phyloP scores from a whole-genome alignment of 2,888 invertebrate genomes.

The Rhopalosiphum nymphaeae region DNA sequence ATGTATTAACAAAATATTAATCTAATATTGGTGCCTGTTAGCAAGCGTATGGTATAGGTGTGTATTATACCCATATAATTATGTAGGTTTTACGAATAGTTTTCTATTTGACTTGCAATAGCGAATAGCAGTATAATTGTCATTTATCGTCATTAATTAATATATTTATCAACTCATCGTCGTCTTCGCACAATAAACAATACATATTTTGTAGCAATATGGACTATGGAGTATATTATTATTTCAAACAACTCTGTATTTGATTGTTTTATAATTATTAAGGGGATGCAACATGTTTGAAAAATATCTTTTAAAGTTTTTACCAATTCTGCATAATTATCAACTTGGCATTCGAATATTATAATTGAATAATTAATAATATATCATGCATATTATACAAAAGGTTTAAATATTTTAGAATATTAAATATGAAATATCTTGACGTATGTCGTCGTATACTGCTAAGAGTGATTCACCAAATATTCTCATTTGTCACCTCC shows the following conservation, averaged over 20 bases:
- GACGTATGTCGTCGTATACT: too few species aligned
- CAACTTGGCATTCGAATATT: not conserved
- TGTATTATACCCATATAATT: not conserved
- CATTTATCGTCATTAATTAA: slow-evolving; percentile 2
- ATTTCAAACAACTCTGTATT: not conserved
- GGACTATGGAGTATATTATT: not conserved
- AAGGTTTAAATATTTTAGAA: not conserved
- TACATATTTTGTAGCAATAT: not conserved
- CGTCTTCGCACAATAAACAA: not conserved
- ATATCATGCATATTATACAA: not conserved
- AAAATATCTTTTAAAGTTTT: not conserved
- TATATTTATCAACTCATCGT: slow-evolving; percentile 3
- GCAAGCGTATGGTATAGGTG: not conserved
- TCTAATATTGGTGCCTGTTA: not conserved
- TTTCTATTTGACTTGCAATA: not conserved
- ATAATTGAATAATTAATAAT: not conserved
- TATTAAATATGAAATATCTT: not conserved
- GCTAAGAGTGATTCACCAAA: too few species aligned
- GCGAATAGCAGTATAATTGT: not conserved
- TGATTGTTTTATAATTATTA: not conserved
- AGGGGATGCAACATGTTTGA: not conserved
- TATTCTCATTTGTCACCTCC: too few species aligned
- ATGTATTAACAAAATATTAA: not conserved
- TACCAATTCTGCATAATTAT: not conserved
- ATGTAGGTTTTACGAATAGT: not conserved